Percentiles rank a stretch among this genome's conserved stretches.
Conservation (phyloP, 2,113 vertebrate genomes). For the Boulengeromyrus knoepffleri region DNA sequence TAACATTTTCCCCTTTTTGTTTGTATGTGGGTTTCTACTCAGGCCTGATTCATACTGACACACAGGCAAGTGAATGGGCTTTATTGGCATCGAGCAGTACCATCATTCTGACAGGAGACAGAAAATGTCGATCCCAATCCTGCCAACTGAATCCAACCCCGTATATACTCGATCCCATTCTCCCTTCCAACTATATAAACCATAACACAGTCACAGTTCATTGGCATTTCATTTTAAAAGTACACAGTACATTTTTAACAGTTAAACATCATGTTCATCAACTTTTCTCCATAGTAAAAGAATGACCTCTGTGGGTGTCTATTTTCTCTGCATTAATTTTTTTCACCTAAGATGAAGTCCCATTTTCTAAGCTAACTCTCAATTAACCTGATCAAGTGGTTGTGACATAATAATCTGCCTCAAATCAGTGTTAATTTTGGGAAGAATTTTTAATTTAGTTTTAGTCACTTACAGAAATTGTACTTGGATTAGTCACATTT, state of each 20-base stretch:
- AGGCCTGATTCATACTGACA: neutral
- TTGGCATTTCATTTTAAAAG: neutral
- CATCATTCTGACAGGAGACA: neutral
- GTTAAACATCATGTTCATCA: neutral
- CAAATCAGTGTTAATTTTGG: neutral
- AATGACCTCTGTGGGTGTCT: neutral
- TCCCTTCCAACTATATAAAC: neutral
- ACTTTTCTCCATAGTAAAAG: neutral
- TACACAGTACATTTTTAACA: neutral
- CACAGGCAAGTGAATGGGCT: neutral
- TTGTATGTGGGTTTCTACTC: neutral
- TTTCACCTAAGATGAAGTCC: neutral
- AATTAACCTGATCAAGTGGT: neutral
- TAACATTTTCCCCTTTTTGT: neutral
- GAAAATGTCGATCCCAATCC: neutral
- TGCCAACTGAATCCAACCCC: neutral
- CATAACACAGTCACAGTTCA: neutral
- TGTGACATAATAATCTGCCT: neutral
- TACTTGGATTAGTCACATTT: too few species aligned
- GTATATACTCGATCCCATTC: neutral
- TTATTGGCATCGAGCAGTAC: neutral
- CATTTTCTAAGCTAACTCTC: neutral
- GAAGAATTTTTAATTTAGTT: too few species aligned
- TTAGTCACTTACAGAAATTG: too few species aligned
- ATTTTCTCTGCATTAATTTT: neutral